A percentile compares a stretch with the other conserved stretches of the same genome.
Evolutionary conservation across 2,797 vertebrate species (phyloP).

Genomic region (Okamejei kenojei): DNA sequence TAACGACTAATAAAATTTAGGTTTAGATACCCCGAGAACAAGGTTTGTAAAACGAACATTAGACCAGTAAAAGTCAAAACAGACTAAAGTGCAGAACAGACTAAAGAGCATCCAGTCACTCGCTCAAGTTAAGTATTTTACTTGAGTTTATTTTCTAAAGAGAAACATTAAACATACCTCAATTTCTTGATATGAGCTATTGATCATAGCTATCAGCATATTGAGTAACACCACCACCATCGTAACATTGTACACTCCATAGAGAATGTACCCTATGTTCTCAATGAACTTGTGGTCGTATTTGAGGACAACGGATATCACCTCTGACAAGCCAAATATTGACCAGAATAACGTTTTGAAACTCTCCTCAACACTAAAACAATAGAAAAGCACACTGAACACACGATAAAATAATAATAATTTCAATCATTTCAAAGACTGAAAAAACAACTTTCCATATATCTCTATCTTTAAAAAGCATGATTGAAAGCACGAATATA

Average conservation of each 20-base stretch:
- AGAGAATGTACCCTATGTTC: slow-evolving; percentile 91
- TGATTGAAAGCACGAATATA: not conserved
- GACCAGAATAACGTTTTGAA: slow-evolving; percentile 98
- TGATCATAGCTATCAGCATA: slow-evolving; percentile 98
- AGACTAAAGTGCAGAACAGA: no score
- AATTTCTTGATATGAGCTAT: slow-evolving; percentile 97
- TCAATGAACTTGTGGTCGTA: slow-evolving; percentile 97
- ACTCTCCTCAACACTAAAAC: slow-evolving; percentile 87
- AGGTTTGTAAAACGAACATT: no score
- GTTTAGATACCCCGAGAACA: no score
- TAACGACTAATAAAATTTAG: no score
- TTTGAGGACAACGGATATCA: slow-evolving; percentile 95
- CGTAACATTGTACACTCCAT: slow-evolving; percentile 91
- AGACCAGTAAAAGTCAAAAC: no score
- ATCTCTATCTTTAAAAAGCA: not conserved
- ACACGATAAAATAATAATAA: not conserved
- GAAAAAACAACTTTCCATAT: not conserved
- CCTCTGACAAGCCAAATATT: slow-evolving; percentile 92
- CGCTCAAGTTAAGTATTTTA: not conserved
- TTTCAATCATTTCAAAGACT: slow-evolving; percentile 5
- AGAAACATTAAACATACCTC: slow-evolving; percentile 63
- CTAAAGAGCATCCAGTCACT: not conserved
- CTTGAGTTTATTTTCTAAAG: not conserved
- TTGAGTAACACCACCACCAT: slow-evolving; percentile 98
- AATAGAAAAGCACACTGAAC: slow-evolving; percentile 41